Evolutionary conservation across 2,888 invertebrate species (phyloP).

Genomic region (Tipula confusa): DNA sequence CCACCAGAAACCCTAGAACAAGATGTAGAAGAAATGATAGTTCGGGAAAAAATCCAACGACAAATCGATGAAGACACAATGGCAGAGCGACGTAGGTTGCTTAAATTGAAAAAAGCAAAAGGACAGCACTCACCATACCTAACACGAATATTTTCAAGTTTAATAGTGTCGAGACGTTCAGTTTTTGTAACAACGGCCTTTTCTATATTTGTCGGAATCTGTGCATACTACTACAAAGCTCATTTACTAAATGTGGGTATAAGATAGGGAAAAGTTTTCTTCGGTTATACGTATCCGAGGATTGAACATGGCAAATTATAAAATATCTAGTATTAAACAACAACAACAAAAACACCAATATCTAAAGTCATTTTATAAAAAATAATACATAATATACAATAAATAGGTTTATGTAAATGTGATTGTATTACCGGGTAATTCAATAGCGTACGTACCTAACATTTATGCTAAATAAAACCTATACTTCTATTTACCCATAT

Average conservation of each 20-base stretch:
- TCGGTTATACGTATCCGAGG: slow-evolving; percentile 29
- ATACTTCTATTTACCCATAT: background rate
- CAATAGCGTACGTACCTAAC: background rate
- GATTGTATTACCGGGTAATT: background rate
- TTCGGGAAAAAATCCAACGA: slow-evolving; percentile 65
- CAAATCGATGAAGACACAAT: slow-evolving; percentile 56
- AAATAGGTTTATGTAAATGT: background rate
- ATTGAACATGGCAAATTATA: background rate
- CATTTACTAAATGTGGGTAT: slow-evolving; percentile 47
- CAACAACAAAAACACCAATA: background rate
- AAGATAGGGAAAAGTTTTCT: slow-evolving; percentile 43
- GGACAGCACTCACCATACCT: slow-evolving; percentile 39
- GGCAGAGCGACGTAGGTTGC: slow-evolving; percentile 46
- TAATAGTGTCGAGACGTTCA: slow-evolving; percentile 42
- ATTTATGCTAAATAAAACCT: background rate
- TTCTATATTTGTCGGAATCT: slow-evolving; percentile 48
- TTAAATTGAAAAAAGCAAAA: slow-evolving; percentile 45
- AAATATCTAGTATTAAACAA: background rate
- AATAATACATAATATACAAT: background rate
- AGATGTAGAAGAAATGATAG: slow-evolving; percentile 64
- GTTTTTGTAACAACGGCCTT: slow-evolving; percentile 49
- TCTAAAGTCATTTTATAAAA: background rate
- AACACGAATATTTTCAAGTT: slow-evolving; percentile 41
- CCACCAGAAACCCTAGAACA: slow-evolving; percentile 68
- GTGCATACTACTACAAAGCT: slow-evolving; percentile 49